These are phyloP conservation scores for Arrhopalites spinosus DNA, from an alignment of 2,888 invertebrate species.

Conservation along the genomic window DNA sequence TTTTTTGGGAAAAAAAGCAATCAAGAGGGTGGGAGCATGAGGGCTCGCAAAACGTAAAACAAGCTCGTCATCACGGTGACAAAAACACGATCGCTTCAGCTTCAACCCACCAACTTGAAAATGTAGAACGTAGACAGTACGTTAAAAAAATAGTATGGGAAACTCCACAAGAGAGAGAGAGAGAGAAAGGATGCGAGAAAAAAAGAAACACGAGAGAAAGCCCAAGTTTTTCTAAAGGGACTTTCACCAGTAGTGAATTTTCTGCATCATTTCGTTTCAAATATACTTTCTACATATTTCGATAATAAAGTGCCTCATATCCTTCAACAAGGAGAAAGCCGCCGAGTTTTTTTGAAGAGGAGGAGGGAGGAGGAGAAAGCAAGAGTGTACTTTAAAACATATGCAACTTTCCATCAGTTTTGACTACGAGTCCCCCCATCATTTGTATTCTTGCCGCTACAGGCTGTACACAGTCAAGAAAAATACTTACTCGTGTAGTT, in stretches of 20 bases:
- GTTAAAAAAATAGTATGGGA: background rate
- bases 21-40: constrained; percentile 76
- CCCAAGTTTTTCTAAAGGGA: background rate
- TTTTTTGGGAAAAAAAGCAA: constrained; percentile 82
- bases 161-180: background rate
- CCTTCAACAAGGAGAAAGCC: background rate
- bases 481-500: no score
- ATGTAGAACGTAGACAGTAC: no score
- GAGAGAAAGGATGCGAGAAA: no score
- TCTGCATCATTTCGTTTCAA: constrained; percentile 15
- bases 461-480: background rate
- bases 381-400: background rate
- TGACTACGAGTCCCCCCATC: background rate
- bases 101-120: constrained; percentile 88
- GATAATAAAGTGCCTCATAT: background rate
- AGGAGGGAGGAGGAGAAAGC: background rate
- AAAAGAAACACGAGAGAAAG: background rate
- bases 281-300: constrained; percentile 11
- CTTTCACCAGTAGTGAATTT: background rate
- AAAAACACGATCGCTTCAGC: constrained; percentile 86
- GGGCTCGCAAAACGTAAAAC: constrained; percentile 81
- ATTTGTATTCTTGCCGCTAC: background rate
- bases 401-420: constrained; percentile 11
- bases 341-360: no score
- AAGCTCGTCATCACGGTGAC: constrained; percentile 91